Percentiles rank a stretch among this genome's conserved stretches.
These are phyloP conservation scores for Agapornis roseicollis DNA, from an alignment of 2,113 vertebrate species.

Conservation along the genomic window DNA sequence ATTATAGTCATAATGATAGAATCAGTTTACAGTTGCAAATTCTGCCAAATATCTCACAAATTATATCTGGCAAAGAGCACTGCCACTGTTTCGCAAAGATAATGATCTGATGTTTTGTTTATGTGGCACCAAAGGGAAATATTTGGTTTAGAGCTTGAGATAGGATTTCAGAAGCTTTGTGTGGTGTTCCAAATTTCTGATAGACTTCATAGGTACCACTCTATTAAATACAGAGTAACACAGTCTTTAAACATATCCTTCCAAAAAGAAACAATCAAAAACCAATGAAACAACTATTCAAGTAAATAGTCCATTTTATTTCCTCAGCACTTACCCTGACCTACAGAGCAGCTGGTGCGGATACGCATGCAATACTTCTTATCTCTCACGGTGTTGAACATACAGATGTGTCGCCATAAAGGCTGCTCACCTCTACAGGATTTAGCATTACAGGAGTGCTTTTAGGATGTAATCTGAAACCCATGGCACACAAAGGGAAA, in stretches of 20 bases:
- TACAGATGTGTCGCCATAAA: background rate
- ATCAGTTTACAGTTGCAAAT: slow-evolving; percentile 12
- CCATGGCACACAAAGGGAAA: rapidly evolving
- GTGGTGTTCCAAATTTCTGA: background rate
- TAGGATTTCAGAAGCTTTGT: background rate
- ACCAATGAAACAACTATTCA: background rate
- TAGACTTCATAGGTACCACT: background rate
- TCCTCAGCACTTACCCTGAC: rapidly evolving
- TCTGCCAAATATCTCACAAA: slow-evolving; percentile 56
- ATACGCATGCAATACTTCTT: background rate
- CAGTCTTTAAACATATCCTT: background rate
- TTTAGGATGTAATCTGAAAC: background rate
- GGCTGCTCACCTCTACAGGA: background rate
- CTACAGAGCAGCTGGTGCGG: background rate
- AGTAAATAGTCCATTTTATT: background rate
- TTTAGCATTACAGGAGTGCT: background rate
- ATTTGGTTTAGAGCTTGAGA: slow-evolving; percentile 31
- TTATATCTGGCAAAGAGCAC: slow-evolving; percentile 31
- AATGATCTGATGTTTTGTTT: slow-evolving; percentile 29
- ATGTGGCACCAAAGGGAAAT: slow-evolving; percentile 44
- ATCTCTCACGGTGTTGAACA: background rate
- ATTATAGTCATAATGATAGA: slow-evolving; percentile 42
- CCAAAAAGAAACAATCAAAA: background rate
- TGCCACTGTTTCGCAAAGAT: slow-evolving; percentile 38
- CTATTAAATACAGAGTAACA: background rate